Evolutionary conservation across 1,140 invertebrate genomes (phyloP).

Genomic region (Acyrthosiphon pisum): DNA sequence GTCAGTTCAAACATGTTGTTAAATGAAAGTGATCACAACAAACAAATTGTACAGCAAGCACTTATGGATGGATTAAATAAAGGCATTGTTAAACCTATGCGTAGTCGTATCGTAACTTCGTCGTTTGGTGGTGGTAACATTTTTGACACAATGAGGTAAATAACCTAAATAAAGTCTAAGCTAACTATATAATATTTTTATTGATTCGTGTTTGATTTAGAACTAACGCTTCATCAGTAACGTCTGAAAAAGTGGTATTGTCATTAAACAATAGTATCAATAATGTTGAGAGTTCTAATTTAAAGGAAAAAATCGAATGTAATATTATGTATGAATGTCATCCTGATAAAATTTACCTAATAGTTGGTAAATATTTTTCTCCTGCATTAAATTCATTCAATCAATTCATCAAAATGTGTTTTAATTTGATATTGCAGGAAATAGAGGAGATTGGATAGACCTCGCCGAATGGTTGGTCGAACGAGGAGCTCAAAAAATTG

Average conservation of each 20-base stretch:
- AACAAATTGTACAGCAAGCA: neutral
- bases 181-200: neutral
- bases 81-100: neutral
- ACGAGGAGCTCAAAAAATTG: conserved; percentile 57
- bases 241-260: neutral
- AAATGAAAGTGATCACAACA: neutral
- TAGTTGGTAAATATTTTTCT: conserved; percentile 13
- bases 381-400: neutral
- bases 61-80: neutral
- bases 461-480: conserved; percentile 58
- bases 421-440: neutral
- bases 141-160: conserved; percentile 13
- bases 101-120: neutral
- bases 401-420: neutral
- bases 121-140: neutral
- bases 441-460: conserved; percentile 57
- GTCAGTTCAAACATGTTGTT: neutral
- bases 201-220: neutral
- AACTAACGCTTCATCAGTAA: neutral
- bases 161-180: neutral
- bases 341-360: neutral
- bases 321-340: neutral
- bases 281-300: too few species aligned
- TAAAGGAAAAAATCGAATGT: neutral
- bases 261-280: neutral